Evolutionary conservation across 2,113 vertebrate species (phyloP), one percentile per base, ranked within the genome.

Genomic region (Onychostoma macrolepis): DNA sequence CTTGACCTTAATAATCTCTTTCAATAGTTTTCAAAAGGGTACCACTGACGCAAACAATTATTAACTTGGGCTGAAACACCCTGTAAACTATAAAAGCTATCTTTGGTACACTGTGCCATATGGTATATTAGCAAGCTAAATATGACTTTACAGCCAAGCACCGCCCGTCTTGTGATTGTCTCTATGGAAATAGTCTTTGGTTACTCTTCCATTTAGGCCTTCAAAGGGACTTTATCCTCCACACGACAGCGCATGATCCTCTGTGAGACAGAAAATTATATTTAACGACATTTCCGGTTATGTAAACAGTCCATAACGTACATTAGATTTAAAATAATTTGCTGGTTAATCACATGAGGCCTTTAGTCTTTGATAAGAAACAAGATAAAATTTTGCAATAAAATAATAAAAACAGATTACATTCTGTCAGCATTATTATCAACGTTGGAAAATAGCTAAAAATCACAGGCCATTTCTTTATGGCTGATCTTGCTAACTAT

Each of bases 61-160:
- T 63, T 38, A 43, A 21, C 24, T 76, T 13, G 12, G 38, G n/a
- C 30, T 33, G 33, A 45, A 33, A 83, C 17, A 30, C 28, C 80
- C 10, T 28, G 38, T 50, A 12, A 71, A 17, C 15, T 71, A 19
- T 83, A n/a, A 33, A 71, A 65, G 8, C 63, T 17, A 38, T 72
- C 9, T 84, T 79, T 85, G 81, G 81, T 58, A 80, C 11, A 77
- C 36, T n/a, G 50, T 30, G 79, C 26, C 76, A 80, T 58, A n/a
- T 6, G 21, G 28, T 45, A 43, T 43, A 82, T 71, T 17, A 85
- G 45, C 56, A 85, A 82, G 72, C 36, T 28, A 45, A 63, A 15
- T 80, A 87, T 26, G 45, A 76, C 24, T 65, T 71, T 33, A 33
- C 11, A 48, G 81, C 4, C 15, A 79, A 15, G 45, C 28, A 65